Base-by-base conservation (phyloP, 2,888 invertebrate genomes). In the Uropetala carovei region DNA sequence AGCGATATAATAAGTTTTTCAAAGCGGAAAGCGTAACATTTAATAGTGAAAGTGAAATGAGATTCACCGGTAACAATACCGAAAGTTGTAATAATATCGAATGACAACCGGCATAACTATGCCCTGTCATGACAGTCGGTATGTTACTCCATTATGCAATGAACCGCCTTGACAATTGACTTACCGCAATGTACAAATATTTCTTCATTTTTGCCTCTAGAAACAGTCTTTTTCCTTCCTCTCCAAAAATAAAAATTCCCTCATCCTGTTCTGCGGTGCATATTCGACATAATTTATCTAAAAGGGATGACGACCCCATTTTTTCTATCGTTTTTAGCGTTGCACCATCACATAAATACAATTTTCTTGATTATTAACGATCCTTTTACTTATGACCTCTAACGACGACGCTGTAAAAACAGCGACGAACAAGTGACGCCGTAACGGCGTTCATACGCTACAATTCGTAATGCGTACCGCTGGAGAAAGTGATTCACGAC, bases 101-200 rank as follows among this genome's bases (percentile, higher is more conserved):
- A 89, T 89, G 89, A 89, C 89, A 89, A 89, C 89, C 89, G 89
- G 89, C 89, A 64, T 89, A 89, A 64, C 68, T 89, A 89, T 89
- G 89, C 30, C 68, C 89, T 89, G 89, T 64, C 89, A 89, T 89
- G 89, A 89, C 89, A 89, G 68, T 64, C 64, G 64, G 89, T 64
- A 30, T 64, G 64, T 64, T 89, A 89, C 89, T 89, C 89, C 89
- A 89, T 89, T 89, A 89, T 89, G 89, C 89, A 89, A 89, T 92
- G 92, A 92, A 84, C 83, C 89, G 89, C 60, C 64, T 89, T 89
- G 89, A 89, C 89, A 89, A 89, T 89, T 89, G 93, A 94, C 95
- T 95, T 94, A 97, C 97, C 96, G 96, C 96, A 94, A 97, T 96
- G 94, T 96, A 96, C 93, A 97, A 95, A 95, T 97, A 97, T 95